phyloP scores from a whole-genome alignment of 2,888 invertebrate genomes.

The Xanthorhoe designata region DNA sequence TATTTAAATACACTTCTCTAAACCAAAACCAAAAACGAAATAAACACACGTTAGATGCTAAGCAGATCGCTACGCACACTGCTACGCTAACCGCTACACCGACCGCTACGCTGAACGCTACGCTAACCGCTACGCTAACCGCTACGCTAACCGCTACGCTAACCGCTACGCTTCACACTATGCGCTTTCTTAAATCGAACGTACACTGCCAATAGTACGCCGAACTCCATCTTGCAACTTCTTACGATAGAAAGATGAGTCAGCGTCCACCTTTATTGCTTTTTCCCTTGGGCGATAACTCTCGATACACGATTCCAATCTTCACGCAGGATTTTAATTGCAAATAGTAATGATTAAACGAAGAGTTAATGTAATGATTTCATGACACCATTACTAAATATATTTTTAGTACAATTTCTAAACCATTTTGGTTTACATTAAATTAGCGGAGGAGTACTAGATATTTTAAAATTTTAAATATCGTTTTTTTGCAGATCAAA shows the following conservation, averaged over 20 bases:
- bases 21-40: neutral
- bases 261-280: slow-evolving; percentile 23
- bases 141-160: neutral
- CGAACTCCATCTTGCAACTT: neutral
- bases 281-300: slow-evolving; percentile 2
- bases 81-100: slow-evolving; percentile 5
- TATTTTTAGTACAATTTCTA: too few relatives aligned
- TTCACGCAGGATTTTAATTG: neutral
- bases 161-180: slow-evolving; percentile 4
- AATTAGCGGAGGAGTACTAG: too few relatives aligned
- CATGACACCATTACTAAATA: too few relatives aligned
- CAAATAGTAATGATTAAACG: too few relatives aligned
- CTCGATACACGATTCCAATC: neutral
- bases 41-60: too few relatives aligned
- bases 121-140: too few relatives aligned
- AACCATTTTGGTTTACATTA: too few relatives aligned
- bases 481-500: too few relatives aligned
- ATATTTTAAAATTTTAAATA: too few relatives aligned
- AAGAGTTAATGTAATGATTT: too few relatives aligned
- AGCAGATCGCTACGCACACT: slow-evolving; percentile 3
- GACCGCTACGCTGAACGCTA: slow-evolving; percentile 3
- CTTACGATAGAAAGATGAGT: slow-evolving; percentile 12
- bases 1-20: neutral
- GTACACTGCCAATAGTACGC: neutral
- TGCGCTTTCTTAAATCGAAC: neutral